Base-by-base conservation (phyloP, 2,888 invertebrate species). In the Steromphala cineraria region DNA sequence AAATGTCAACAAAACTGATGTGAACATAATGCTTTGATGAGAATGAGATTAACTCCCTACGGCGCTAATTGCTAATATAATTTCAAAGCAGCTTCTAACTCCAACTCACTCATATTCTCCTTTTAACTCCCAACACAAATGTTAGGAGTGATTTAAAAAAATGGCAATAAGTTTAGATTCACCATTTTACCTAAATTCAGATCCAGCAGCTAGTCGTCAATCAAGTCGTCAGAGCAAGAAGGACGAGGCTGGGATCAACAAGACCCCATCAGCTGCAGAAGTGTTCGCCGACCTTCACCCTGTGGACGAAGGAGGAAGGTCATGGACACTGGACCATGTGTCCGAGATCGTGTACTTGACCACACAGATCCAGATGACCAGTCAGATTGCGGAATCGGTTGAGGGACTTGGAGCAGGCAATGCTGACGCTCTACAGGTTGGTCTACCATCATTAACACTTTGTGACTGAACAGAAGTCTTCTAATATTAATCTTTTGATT, bases 291-390 rank as follows among this genome's bases (percentile, higher is more conserved):
- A 67, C 24, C 75, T 40, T 21, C 75, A 81, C 21, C 79, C 79
- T 19, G 75, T 79, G 40, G 80, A 81, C 13, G 81, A 78, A 31
- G 80, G 80, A 15, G 79, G 80, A 24, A 81, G 84, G 24, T 91
- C 91, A 0, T 92, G 92, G 92, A 89, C 90, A 0, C 87, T 92
- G 71, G 91, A 93, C 79, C 91, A 92, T 84, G 91, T 91, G 79
- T 87, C 91, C 13, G 92, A 93, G 84, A 87, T 93, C 19, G 90
- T 92, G 17, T 88, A 92, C 83, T 86, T 93, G 79, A 89, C 89
- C 17, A 92, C 90, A 13, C 90, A 90, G 80, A 88, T 92, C 31
- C 90, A 92, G 84, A 87, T 92, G 86, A 89, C 90, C 0, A 84
- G 89, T 79, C 87, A 90, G 82, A 89, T 92, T 19, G 83, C 86